Conservation (phyloP, 2,888 invertebrate species). For the Lepetodrilus schrolli region DNA sequence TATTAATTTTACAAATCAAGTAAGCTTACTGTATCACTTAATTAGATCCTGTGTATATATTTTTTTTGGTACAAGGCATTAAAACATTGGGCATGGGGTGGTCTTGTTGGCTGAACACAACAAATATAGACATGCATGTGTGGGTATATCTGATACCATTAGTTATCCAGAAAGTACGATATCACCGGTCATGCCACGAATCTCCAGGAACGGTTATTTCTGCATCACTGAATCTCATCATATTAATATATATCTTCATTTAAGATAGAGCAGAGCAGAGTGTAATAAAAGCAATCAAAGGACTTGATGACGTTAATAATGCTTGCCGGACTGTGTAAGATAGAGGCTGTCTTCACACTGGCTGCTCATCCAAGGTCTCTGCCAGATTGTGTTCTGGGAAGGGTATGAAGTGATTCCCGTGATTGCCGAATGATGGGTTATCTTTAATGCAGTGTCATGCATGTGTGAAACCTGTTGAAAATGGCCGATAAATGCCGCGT, state of each 20-base stretch:
- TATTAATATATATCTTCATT: neutral
- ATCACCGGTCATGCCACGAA: too few species aligned
- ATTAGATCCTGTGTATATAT: too few species aligned
- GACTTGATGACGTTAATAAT: conserved; percentile 1
- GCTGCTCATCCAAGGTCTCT: neutral
- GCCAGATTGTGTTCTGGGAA: neutral
- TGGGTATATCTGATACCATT: too few species aligned
- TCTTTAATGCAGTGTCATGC: neutral
- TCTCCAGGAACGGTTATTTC: neutral
- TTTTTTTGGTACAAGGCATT: too few species aligned
- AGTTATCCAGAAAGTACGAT: too few species aligned
- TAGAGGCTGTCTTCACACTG: neutral
- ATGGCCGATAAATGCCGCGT: neutral
- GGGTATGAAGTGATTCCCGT: neutral
- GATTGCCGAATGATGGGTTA: neutral
- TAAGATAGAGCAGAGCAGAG: neutral
- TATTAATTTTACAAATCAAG: too few species aligned
- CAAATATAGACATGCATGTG: too few species aligned
- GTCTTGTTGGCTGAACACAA: too few species aligned
- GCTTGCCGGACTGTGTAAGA: neutral
- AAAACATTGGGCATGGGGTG: too few species aligned
- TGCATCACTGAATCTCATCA: neutral
- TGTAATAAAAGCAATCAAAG: neutral
- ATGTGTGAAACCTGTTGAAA: conserved; percentile 3
- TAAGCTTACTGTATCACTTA: too few species aligned